Evolutionary conservation across 2,797 vertebrate species (phyloP), one percentile per base, ranked within the genome.

Genomic region (Rhynchonycteris naso): DNA sequence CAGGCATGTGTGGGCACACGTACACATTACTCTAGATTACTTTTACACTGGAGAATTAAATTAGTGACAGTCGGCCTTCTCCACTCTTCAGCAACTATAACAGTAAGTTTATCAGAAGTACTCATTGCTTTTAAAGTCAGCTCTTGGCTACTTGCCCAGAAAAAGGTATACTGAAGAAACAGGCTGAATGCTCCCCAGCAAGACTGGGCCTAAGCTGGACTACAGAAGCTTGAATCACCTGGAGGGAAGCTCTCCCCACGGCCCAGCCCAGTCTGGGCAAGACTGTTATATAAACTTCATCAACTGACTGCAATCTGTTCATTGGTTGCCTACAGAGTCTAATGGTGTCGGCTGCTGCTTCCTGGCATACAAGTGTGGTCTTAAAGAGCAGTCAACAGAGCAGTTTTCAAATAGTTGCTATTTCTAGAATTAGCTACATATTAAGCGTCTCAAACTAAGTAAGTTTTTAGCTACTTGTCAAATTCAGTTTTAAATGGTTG

Each of bases 391-490:
- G 90, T 89, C 88, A 91, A 93, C 58, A 92, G 59, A 96, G 81
- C 69, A 78, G 26, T 92, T 90, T 96, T 86, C 68, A 90, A 92
- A 95, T n/a, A 95, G 91, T 58, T 96, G 90, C 74, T 93, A 96
- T 81, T 96, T 96, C 63, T 91, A 91, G 66, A 90, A 87, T 92
- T 95, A 91, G 92, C 71, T 95, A 82, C 66, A 72, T 78, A 94
- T 56, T 97, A 97, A 96, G 61, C 93, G 91, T 96, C 93, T 97
- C 95, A 96, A 80, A 84, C 58, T 26, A 93, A 95, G 94, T n/a
- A 75, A 24, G 92, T 95, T 97, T 96, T 88, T 96, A 93, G 94
- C 96, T 86, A 96, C 28, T 90, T n/a, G 92, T 35, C 13, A 95
- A 95, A 59, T 89, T 88, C 69, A 81, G 81, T 82, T 92, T 19